Evolutionary conservation across 2,888 invertebrate species (phyloP), one percentile per base, ranked within the genome.

Genomic region (Zygogramma bicolorata): DNA sequence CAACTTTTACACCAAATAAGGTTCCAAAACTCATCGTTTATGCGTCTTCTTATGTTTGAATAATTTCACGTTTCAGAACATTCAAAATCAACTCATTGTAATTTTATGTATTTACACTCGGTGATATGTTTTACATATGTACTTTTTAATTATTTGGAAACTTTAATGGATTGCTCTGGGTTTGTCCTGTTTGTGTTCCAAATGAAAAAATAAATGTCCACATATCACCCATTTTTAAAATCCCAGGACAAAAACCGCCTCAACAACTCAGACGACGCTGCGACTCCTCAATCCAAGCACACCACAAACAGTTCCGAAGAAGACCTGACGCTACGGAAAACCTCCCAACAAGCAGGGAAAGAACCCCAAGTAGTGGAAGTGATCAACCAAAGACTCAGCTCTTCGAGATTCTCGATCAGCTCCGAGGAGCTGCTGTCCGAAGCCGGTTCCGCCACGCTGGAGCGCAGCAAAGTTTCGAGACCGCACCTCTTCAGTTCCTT

Each of bases 271-370:
- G 77, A 77, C 22, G 77, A 78, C 62, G 77, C 71, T n/a, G 8
- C 76, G 1, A 62, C 62, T 59, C 18, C n/a, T 65, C 71, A 18
- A 79, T 76, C 65, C 77, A 70, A 65, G 73, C 77, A 8, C 74
- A 75, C 10, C n/a, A n/a, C n/a, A n/a, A 76, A 73, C 62, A 79
- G 80, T 34, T 81, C 80, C 1, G 78, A 79, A 68, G 81, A 81
- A 63, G 78, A 79, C 42, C 67, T 78, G n/a, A 40, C 76, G 46
- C 10, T 10, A 10, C 5, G 22, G 20, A 20, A 5, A 18, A n/a
- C 18, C 15, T 40, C 27, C 40, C 40, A 62, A 62, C 27, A 46
- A 60, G 63, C 13, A 29, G 4, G 15, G n/a, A 15, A 8, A 18
- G 46, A 29, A 63, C 46, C 42, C 25, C 40, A 61, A 59, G 18